Evolutionary conservation across 2,797 vertebrate genomes (phyloP).

Genomic region (Propithecus deckenii): DNA sequence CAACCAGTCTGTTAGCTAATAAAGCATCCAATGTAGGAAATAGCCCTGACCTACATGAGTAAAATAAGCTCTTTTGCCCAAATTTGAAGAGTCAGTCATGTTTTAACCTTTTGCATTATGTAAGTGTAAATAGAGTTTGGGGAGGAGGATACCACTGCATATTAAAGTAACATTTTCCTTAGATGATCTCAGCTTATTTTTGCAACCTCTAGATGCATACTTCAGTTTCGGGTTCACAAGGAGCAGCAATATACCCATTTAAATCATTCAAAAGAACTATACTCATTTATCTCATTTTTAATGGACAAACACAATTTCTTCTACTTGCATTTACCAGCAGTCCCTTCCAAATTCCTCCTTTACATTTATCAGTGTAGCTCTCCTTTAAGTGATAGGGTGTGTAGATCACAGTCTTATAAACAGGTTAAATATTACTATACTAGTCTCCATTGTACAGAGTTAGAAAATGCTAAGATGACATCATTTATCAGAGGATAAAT

Average conservation of each 20-base stretch:
- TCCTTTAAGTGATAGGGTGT: not conserved
- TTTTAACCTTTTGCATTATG: slow-evolving; percentile 71
- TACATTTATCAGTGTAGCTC: not conserved
- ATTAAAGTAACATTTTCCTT: not conserved
- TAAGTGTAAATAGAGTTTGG: slow-evolving; percentile 38
- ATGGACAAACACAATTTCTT: not conserved
- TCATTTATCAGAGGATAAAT: not conserved
- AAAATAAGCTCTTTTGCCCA: slow-evolving; percentile 43
- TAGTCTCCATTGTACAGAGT: not conserved
- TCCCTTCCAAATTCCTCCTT: not conserved
- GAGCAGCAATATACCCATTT: not conserved
- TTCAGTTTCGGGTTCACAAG: not conserved
- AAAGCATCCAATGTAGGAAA: slow-evolving; percentile 68
- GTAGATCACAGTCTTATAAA: not conserved
- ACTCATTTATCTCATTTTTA: not conserved
- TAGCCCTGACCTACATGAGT: slow-evolving; percentile 40
- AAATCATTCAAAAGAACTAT: not conserved
- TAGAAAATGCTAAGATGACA: not conserved
- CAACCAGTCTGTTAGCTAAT: slow-evolving; percentile 68
- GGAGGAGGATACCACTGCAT: not conserved
- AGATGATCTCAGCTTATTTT: not conserved
- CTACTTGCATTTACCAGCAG: not conserved
- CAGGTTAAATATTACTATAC: not conserved
- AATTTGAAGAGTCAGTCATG: slow-evolving; percentile 49
- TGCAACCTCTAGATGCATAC: not conserved